Percentiles rank a stretch among this genome's conserved stretches.
These are phyloP conservation scores for Agonopterix subpropinquella DNA, from an alignment of 2,888 invertebrate species.

Conservation along the genomic window DNA sequence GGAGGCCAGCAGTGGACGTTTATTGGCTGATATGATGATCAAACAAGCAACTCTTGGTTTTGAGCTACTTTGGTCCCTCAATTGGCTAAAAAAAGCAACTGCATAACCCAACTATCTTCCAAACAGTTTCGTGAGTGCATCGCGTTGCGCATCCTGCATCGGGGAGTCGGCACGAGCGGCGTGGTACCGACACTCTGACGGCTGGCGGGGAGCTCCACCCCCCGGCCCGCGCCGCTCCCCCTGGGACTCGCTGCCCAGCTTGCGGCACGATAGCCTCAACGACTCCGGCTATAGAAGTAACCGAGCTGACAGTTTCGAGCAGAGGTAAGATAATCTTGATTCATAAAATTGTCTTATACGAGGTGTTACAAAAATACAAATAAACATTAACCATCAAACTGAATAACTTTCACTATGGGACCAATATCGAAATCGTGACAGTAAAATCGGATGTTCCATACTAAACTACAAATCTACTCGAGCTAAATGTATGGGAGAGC, in stretches of 20 bases:
- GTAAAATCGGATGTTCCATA: too few species aligned
- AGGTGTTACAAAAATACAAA: too few species aligned
- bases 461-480: too few species aligned
- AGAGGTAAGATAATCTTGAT: constrained; percentile 76
- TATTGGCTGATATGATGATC: too few species aligned
- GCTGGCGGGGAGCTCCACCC: constrained; percentile 81
- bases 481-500: too few species aligned
- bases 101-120: not conserved
- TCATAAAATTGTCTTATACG: not conserved
- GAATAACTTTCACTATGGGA: too few species aligned
- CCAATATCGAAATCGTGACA: too few species aligned
- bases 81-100: too few species aligned
- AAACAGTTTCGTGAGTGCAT: constrained; percentile 73
- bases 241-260: constrained; percentile 91
- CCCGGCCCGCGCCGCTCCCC: constrained; percentile 84
- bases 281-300: constrained; percentile 92
- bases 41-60: too few species aligned
- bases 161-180: constrained; percentile 92
- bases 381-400: too few species aligned
- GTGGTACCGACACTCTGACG: constrained; percentile 93
- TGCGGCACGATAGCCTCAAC: constrained; percentile 90
- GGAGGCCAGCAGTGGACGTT: too few species aligned
- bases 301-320: constrained; percentile 90
- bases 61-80: too few species aligned
- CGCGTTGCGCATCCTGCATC: constrained; percentile 89